Evolutionary conservation across 2,797 vertebrate species (phyloP), one percentile per base, ranked within the genome.

Genomic region (Phyllotis vaccarum): DNA sequence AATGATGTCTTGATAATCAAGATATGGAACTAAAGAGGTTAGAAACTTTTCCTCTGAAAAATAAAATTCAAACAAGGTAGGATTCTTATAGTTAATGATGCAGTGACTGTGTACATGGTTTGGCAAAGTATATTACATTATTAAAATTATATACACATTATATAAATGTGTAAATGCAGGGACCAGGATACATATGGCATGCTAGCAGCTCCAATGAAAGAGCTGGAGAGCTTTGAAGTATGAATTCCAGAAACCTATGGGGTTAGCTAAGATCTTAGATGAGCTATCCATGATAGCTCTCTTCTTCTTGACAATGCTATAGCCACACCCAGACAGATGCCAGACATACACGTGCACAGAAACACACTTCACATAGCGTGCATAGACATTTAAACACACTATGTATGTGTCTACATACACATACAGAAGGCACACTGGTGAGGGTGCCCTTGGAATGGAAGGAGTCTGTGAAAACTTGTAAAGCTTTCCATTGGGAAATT

Each of bases 1-100:
- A 92, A 78, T 81, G 68, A 70, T 76, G 92, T 95, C 86, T 93
- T 92, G n/a, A 49, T 86, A 92, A 86, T 92, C 72, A 86, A 96
- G 40, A 17, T 24, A 78, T 3, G 49, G 6, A 10, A 13, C 2
- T 91, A 75, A 90, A 64, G 82, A 72, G 5, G 0, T 81, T 83
- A 92, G 46, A 16, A 17, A 9, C 6, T 90, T 75, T 91, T 81
- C 22, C 89, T 83, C 12, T 70, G 34, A 60, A 89, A 95, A 88
- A 88, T 46, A 4, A 11, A 91, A 88, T 78, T 88, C 27, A 72
- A 37, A 0, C 75, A 62, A 81, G 22, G 40, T 49, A 96, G 43
- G 54, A 88, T 62, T 86, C 74, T 93, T 78, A 76, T 37, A 64
- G 16, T 86, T 80, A 90, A 75, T 24, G 8, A 52, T 64, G 11